phyloP scores from a whole-genome alignment of 2,797 vertebrate species.

The Labeo calbasu region DNA sequence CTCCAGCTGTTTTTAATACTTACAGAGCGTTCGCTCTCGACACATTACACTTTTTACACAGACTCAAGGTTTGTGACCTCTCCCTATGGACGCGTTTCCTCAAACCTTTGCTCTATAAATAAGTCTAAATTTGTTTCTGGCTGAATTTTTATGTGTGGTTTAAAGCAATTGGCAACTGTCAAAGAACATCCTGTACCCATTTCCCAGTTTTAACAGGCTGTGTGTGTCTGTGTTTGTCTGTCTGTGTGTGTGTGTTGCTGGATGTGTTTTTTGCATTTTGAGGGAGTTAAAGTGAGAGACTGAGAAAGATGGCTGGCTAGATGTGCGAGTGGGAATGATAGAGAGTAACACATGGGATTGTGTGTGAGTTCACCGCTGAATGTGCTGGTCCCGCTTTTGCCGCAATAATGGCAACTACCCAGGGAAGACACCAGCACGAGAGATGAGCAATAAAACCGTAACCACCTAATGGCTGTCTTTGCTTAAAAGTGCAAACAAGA shows the following conservation, averaged over 20 bases:
- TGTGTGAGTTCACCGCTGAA: slow-evolving; percentile 12
- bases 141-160: slow-evolving; percentile 34
- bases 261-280: background rate
- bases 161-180: slow-evolving; percentile 35
- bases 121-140: slow-evolving; percentile 20
- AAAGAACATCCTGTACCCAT: slow-evolving; percentile 40
- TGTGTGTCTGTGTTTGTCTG: slow-evolving; percentile 31
- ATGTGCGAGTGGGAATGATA: slow-evolving; percentile 13
- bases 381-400: slow-evolving; percentile 8
- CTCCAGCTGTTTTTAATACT: slow-evolving; percentile 28
- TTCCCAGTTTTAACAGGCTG: slow-evolving; percentile 16
- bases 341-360: slow-evolving; percentile 16
- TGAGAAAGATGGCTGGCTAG: background rate
- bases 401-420: background rate
- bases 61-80: slow-evolving; percentile 14
- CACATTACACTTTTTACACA: slow-evolving; percentile 28
- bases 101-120: slow-evolving; percentile 45
- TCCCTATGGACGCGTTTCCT: slow-evolving; percentile 14
- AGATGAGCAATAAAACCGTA: slow-evolving; percentile 21
- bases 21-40: slow-evolving; percentile 4
- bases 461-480: background rate
- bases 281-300: background rate
- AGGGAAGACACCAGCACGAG: background rate
- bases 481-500: background rate
- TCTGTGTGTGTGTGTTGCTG: slow-evolving; percentile 27